Conservation (phyloP, 2,888 invertebrate species). For the Sclerodermus sp. region DNA sequence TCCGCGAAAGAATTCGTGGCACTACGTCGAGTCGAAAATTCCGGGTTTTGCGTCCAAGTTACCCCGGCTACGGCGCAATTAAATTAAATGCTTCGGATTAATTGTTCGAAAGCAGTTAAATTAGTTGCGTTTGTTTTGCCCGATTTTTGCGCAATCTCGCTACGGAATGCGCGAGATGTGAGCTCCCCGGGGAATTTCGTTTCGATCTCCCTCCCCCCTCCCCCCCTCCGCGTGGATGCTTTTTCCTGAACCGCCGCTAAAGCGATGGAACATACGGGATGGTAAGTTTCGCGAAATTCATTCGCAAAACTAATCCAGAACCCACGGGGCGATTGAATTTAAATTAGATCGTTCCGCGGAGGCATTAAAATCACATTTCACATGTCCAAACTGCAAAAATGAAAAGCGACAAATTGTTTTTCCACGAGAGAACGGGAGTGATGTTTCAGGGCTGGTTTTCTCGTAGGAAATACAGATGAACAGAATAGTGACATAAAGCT, state of each 20-base stretch:
- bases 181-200: slow-evolving; percentile 29
- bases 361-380: too few relatives aligned
- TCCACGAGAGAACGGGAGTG: too few relatives aligned
- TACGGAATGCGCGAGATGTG: slow-evolving; percentile 36
- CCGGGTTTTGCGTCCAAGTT: slow-evolving; percentile 27
- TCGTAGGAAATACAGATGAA: too few relatives aligned
- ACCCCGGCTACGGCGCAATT: slow-evolving; percentile 39
- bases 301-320: too few relatives aligned
- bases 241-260: not conserved
- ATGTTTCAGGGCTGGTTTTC: too few relatives aligned
- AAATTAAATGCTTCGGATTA: slow-evolving; percentile 54
- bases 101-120: slow-evolving; percentile 53
- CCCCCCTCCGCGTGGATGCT: not conserved
- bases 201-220: not conserved
- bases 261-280: too few relatives aligned
- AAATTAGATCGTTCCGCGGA: too few relatives aligned
- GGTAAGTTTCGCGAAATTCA: too few relatives aligned
- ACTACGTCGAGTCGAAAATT: slow-evolving; percentile 31
- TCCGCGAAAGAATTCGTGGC: slow-evolving; percentile 30
- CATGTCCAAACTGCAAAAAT: too few relatives aligned
- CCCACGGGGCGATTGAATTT: too few relatives aligned
- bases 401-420: too few relatives aligned
- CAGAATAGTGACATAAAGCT: too few relatives aligned
- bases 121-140: slow-evolving; percentile 50
- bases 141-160: slow-evolving; percentile 49